phyloP scores from a whole-genome alignment of 2,797 vertebrate genomes.

The Petrocephalus schoutedeni region DNA sequence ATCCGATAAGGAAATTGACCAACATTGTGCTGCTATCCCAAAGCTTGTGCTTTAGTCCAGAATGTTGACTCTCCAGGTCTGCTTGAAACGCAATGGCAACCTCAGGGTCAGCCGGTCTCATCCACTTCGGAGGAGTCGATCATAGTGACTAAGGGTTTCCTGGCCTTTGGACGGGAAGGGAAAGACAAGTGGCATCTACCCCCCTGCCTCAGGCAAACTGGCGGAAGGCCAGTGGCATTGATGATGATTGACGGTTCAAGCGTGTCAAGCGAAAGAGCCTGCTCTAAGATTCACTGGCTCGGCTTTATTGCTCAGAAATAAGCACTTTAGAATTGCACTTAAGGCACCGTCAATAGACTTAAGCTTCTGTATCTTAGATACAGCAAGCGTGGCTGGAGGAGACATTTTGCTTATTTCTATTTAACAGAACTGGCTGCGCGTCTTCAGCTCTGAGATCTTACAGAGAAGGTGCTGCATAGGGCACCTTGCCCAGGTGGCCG shows the following conservation, averaged over 20 bases:
- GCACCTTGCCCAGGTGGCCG: background rate
- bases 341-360: background rate
- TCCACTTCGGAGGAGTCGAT: background rate
- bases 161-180: background rate
- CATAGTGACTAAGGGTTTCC: background rate
- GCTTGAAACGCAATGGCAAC: constrained; percentile 46
- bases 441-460: background rate
- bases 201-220: background rate
- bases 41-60: constrained; percentile 47
- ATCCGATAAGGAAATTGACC: constrained; percentile 36
- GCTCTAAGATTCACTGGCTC: background rate
- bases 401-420: background rate
- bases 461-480: background rate
- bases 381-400: background rate
- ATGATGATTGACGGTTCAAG: background rate
- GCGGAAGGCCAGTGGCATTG: background rate
- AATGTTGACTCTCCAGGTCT: constrained; percentile 38
- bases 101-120: background rate
- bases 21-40: constrained; percentile 47
- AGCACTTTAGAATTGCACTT: background rate
- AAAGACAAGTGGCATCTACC: background rate
- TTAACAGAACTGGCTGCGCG: background rate
- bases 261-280: background rate
- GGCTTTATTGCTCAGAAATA: background rate
- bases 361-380: background rate